Conservation (phyloP, 2,888 invertebrate species). For the Lasioglossum morio region DNA sequence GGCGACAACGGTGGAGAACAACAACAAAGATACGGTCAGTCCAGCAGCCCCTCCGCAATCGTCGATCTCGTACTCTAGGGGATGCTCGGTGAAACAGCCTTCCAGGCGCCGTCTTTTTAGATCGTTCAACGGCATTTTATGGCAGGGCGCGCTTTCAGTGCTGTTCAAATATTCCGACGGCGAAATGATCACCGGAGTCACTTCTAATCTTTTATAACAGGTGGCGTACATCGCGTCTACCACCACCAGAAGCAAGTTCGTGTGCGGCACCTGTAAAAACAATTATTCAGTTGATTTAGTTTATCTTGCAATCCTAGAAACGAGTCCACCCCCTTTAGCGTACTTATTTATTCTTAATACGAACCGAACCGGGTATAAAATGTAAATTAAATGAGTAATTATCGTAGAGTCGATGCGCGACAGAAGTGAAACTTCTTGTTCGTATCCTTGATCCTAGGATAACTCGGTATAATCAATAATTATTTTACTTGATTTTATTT, state of each 20-base stretch:
- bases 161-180: constrained; percentile 84
- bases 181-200: constrained; percentile 85
- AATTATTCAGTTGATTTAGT: not conserved
- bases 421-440: too few species aligned
- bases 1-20: constrained; percentile 61
- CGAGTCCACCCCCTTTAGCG: too few species aligned
- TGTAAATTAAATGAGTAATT: too few species aligned
- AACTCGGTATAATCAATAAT: too few species aligned
- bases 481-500: too few species aligned
- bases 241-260: constrained; percentile 92
- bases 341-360: too few species aligned
- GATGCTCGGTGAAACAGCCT: constrained; percentile 92
- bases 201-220: constrained; percentile 85
- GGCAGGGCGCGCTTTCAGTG: constrained; percentile 88
- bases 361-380: too few species aligned
- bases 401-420: too few species aligned
- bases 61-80: constrained; percentile 86
- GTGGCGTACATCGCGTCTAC: constrained; percentile 87
- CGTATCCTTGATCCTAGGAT: too few species aligned
- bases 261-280: constrained; percentile 87
- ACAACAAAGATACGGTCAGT: constrained; percentile 71
- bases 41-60: constrained; percentile 83
- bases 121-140: constrained; percentile 90
- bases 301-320: too few species aligned
- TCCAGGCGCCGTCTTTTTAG: constrained; percentile 89